These are phyloP conservation scores for Magallana nippona DNA, from an alignment of 2,888 invertebrate genomes.

Conservation along the genomic window DNA sequence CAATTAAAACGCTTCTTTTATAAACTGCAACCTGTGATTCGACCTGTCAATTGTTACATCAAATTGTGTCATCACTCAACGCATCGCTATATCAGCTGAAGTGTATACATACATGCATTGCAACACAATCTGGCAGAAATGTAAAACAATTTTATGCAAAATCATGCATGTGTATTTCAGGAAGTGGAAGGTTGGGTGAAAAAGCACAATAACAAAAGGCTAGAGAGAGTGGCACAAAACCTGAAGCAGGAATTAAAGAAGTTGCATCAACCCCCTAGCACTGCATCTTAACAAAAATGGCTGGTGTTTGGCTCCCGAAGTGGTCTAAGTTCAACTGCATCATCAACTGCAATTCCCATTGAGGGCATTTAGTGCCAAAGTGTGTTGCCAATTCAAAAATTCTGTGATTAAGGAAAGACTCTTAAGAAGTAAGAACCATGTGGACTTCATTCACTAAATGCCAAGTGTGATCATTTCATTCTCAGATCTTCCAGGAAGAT, in stretches of 20 bases:
- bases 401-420: neutral
- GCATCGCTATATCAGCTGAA: too few species aligned
- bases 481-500: neutral
- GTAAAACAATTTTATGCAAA: neutral
- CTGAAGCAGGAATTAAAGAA: conserved; percentile 64
- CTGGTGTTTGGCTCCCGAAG: neutral
- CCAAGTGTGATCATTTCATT: neutral
- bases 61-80: too few species aligned
- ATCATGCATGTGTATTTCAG: conserved; percentile 53
- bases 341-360: neutral
- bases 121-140: neutral
- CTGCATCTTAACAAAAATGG: conserved; percentile 34
- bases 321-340: neutral
- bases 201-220: conserved; percentile 56
- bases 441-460: neutral
- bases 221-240: conserved; percentile 60
- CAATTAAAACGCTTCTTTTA: too few species aligned
- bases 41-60: too few species aligned
- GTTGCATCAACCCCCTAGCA: conserved; percentile 56
- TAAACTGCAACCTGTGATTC: too few species aligned
- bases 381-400: neutral
- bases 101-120: too few species aligned
- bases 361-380: neutral
- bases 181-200: conserved; percentile 68
- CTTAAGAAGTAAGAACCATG: neutral